Evolutionary conservation across 2,888 invertebrate genomes (phyloP).

Genomic region (Odontocerum albicorne): DNA sequence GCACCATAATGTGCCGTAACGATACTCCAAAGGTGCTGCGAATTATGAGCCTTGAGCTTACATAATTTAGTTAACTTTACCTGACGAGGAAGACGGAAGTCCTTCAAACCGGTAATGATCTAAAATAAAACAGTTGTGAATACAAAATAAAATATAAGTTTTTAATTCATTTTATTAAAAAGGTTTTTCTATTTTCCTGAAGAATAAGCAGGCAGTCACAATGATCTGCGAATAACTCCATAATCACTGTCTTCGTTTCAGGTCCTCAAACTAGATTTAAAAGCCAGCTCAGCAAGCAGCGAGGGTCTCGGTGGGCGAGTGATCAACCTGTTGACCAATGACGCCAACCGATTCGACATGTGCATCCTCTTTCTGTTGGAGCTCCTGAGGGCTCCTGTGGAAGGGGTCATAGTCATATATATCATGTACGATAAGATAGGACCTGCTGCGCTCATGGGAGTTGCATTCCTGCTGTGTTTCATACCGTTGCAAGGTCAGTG

Average conservation of each 20-base stretch:
- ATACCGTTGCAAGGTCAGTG: conserved; percentile 63
- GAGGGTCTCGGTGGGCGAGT: conserved; percentile 67
- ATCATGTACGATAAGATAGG: conserved; percentile 68
- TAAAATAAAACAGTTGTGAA: too few relatives aligned
- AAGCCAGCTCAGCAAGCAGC: conserved; percentile 59
- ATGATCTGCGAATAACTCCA: not conserved
- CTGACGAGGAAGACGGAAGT: too few relatives aligned
- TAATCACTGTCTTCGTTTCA: conserved; percentile 48
- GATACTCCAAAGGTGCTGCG: too few relatives aligned
- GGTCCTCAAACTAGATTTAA: conserved; percentile 54
- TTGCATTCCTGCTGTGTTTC: conserved; percentile 60
- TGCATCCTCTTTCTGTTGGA: conserved; percentile 80
- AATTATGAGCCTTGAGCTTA: too few relatives aligned
- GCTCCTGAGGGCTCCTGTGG: conserved; percentile 79
- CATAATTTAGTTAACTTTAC: too few relatives aligned
- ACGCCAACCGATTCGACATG: conserved; percentile 84
- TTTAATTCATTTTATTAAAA: too few relatives aligned
- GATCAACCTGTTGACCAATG: conserved; percentile 81
- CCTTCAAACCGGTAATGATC: too few relatives aligned
- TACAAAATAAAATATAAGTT: too few relatives aligned
- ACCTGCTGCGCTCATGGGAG: conserved; percentile 60
- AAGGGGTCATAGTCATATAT: conserved; percentile 72
- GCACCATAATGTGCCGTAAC: too few relatives aligned
- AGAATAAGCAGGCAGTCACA: too few relatives aligned
- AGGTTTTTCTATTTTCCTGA: too few relatives aligned